Conservation (phyloP, 2,113 vertebrate genomes). For the Zosterops borbonicus region DNA sequence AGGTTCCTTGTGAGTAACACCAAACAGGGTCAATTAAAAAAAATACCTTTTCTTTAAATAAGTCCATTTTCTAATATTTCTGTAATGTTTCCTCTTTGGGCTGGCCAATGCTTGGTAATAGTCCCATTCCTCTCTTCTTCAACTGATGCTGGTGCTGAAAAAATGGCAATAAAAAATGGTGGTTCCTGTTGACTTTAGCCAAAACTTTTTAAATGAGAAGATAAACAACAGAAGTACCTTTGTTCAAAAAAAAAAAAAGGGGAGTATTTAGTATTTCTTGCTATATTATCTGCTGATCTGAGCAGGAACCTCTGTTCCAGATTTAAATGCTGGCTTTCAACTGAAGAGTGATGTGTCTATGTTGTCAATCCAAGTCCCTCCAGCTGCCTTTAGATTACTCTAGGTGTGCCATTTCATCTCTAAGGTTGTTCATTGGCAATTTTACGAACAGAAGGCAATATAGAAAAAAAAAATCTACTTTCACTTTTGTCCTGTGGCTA, state of each 20-base stretch:
- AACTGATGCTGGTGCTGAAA: neutral
- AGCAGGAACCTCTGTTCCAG: neutral
- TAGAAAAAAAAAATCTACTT: neutral
- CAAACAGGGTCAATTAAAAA: neutral
- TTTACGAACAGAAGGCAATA: neutral
- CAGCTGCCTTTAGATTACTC: neutral
- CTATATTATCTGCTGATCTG: neutral
- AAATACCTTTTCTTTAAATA: neutral
- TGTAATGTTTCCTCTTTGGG: neutral
- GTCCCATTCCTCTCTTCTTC: neutral
- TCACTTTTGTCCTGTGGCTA: neutral
- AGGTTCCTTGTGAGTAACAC: neutral
- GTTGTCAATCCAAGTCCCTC: neutral
- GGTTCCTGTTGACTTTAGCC: neutral
- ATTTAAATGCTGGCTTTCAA: neutral
- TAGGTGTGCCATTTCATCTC: neutral
- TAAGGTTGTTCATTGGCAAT: neutral
- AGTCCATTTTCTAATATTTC: neutral
- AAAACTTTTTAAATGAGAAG: neutral
- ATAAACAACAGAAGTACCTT: neutral
- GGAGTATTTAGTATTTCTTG: neutral
- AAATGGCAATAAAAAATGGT: neutral
- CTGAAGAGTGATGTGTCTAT: neutral
- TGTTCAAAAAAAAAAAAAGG: neutral
- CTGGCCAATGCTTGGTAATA: neutral